Percentiles rank a stretch among this genome's conserved stretches.
These are phyloP conservation scores for Sorex fumeus DNA, from an alignment of 2,113 vertebrate genomes.

Conservation along the genomic window DNA sequence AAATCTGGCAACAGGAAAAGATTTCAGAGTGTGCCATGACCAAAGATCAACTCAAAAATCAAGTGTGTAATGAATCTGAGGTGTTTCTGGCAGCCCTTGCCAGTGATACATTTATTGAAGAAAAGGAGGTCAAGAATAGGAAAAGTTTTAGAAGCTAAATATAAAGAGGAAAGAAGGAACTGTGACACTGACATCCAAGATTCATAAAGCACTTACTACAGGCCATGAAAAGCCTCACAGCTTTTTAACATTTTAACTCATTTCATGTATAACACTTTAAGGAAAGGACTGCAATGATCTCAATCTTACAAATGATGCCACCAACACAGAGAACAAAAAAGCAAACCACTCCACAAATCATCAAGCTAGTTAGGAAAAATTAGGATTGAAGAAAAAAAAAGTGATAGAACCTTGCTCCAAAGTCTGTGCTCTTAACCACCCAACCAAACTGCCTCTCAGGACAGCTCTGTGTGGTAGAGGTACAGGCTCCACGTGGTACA, in stretches of 20 bases:
- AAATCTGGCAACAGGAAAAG: too few relatives aligned
- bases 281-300: background rate
- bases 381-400: background rate
- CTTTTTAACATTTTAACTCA: conserved; percentile 2
- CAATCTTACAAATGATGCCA: background rate
- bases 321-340: background rate
- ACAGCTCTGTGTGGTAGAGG: background rate
- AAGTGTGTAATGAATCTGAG: too few relatives aligned
- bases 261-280: background rate
- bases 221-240: background rate
- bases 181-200: background rate
- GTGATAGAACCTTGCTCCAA: background rate
- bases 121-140: too few relatives aligned
- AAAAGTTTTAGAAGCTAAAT: background rate
- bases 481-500: too few relatives aligned
- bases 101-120: too few relatives aligned
- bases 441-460: conserved; percentile 3
- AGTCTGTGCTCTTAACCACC: background rate
- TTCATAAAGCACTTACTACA: background rate
- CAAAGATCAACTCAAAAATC: too few relatives aligned
- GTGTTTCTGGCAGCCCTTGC: too few relatives aligned
- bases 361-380: background rate
- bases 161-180: background rate
- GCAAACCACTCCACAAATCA: background rate
- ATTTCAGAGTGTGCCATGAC: too few relatives aligned